Conservation (phyloP, 1,140 invertebrate genomes). For the Chlorops oryzae region DNA sequence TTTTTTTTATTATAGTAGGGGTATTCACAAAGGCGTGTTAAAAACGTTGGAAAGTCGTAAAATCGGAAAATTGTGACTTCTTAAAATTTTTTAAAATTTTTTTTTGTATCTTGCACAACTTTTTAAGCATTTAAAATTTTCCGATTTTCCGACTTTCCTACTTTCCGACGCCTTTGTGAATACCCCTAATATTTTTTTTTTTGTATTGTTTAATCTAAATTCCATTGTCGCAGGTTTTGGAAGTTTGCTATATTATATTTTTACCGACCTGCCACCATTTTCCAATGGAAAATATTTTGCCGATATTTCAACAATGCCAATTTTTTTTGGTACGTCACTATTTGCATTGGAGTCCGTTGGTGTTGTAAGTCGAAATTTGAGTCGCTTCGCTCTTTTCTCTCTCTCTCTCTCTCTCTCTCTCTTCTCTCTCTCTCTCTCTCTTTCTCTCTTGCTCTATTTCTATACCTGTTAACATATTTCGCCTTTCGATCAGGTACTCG, state of each 20-base stretch:
- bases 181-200: too few relatives aligned
- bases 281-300: conserved; percentile 55
- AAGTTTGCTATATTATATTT: conserved; percentile 64
- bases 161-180: too few relatives aligned
- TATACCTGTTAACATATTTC: conserved; percentile 1
- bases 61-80: too few relatives aligned
- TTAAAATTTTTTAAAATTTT: too few relatives aligned
- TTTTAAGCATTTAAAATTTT: too few relatives aligned
- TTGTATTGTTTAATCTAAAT: too few relatives aligned
- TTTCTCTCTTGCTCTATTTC: neutral
- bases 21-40: too few relatives aligned
- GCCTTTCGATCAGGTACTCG: conserved; percentile 60
- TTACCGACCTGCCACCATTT: conserved; percentile 56
- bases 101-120: too few relatives aligned
- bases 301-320: conserved; percentile 54
- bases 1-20: neutral
- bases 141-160: too few relatives aligned
- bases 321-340: conserved; percentile 81
- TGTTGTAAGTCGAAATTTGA: conserved; percentile 63
- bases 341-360: conserved; percentile 88
- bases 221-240: conserved; percentile 47
- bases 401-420: too few relatives aligned
- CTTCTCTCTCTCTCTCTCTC: neutral
- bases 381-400: too few relatives aligned
- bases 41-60: too few relatives aligned